phyloP scores from a whole-genome alignment of 2,888 invertebrate genomes.

The Drosophila macrospina region DNA sequence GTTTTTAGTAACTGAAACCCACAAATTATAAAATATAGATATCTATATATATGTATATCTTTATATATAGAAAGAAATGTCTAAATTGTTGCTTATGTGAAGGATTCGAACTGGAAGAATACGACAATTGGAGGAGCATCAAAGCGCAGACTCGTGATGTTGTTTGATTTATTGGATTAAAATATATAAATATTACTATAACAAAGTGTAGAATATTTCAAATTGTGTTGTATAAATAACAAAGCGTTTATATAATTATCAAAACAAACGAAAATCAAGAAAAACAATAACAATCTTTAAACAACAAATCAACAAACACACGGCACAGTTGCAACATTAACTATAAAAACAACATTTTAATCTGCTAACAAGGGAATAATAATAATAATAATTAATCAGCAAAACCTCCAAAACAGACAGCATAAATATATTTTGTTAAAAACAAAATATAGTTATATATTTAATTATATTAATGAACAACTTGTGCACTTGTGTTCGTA shows the following conservation, averaged over 20 bases:
- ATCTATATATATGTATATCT: constrained; percentile 13
- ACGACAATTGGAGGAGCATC: constrained; percentile 45
- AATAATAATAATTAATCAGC: constrained; percentile 23
- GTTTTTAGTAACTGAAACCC: constrained; percentile 53
- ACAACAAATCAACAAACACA: constrained; percentile 41
- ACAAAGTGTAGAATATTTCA: constrained; percentile 58
- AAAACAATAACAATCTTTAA: constrained; percentile 43
- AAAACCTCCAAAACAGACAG: constrained; percentile 20
- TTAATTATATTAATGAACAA: constrained; percentile 46
- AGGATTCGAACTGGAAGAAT: constrained; percentile 21
- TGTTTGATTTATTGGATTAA: constrained; percentile 55
- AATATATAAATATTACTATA: constrained; percentile 42
- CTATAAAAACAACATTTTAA: constrained; percentile 4
- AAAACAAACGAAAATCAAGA: background rate
- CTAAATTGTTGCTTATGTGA: constrained; percentile 1
- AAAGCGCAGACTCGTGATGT: constrained; percentile 75
- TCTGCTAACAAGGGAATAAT: constrained; percentile 51
- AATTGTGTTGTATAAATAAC: constrained; percentile 53
- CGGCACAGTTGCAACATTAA: constrained; percentile 38
- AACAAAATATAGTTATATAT: constrained; percentile 43
- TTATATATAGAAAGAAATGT: constrained; percentile 37
- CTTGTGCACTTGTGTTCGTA: constrained; percentile 68
- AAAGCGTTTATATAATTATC: constrained; percentile 56
- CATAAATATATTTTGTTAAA: constrained; percentile 52
- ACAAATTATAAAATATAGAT: constrained; percentile 20